Base-by-base conservation (phyloP, 2,113 vertebrate genomes). In the Mustela nigripes region DNA sequence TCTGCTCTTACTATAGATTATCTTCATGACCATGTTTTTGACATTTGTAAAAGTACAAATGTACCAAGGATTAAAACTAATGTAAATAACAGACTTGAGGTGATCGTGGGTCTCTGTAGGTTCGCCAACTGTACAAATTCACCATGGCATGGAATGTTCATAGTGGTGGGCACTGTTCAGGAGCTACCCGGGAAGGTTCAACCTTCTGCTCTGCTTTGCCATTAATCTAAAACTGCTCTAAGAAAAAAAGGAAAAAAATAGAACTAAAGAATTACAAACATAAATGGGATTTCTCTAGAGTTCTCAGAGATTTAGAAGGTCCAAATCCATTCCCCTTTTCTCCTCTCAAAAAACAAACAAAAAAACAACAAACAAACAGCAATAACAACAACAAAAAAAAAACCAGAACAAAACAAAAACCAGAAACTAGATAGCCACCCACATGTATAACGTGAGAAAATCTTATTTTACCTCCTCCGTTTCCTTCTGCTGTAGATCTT, bases 401-500 rank as follows among this genome's bases (percentile, higher is more conserved):
- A 24, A 42, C 16, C 50, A 16, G 45, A 45, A 48, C 45, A 53
- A 6, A 31, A 33, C 5, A 65, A 65, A 63, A 67, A 56, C 56
- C 31, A 19, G 3, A 33, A 92, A 48, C 39, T 58, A 89, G 24
- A 33, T 10, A 73, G 28, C 21, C 56, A 63, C 45, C 42, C 50
- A 79, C 39, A 62, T 3, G 1, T 31, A n/a, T 14, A 36, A 9
- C 11, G 16, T 69, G 39, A 91, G 56, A 60, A 56, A 89, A 22
- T 16, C 45, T 63, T 28, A 56, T 58, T 42, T 76, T 84, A 96
- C 96, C 93, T 67, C 96, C 83, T 76, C 31, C 33, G 33, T 7
- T 26, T 33, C n/a, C 60, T 71, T 50, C 22, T 87, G 36, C 48
- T 21, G 10, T 22, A 60, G 36, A 50, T 63, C 19, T 81, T 56